phyloP scores from a whole-genome alignment of 2,113 vertebrate genomes.

The Chamaea fasciata region DNA sequence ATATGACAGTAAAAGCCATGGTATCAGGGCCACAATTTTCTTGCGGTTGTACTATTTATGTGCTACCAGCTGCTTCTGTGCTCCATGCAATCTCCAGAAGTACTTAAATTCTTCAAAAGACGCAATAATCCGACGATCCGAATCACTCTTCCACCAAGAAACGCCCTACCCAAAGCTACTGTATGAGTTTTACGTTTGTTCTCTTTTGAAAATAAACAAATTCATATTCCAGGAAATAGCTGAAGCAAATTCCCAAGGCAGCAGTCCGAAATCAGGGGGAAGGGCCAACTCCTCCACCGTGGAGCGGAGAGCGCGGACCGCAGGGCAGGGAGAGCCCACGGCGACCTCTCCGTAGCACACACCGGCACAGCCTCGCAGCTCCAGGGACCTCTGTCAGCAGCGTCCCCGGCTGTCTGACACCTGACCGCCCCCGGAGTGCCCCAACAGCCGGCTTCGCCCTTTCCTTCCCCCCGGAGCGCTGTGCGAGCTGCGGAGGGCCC shows the following conservation, averaged over 20 bases:
- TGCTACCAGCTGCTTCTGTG: neutral
- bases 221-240: constrained; percentile 49
- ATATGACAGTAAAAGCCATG: neutral
- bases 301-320: rapidly evolving
- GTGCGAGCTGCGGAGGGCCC: no score
- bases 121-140: neutral
- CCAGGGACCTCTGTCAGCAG: neutral
- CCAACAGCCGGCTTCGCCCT: rapidly evolving
- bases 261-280: neutral
- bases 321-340: neutral
- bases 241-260: constrained; percentile 35
- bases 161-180: neutral
- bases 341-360: rapidly evolving
- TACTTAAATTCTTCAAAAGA: neutral
- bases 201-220: constrained; percentile 55
- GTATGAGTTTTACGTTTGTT: constrained; percentile 5
- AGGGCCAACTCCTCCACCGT: neutral
- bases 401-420: rapidly evolving
- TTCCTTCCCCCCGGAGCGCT: neutral
- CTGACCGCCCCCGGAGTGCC: rapidly evolving
- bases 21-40: neutral
- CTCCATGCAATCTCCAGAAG: neutral
- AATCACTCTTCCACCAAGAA: neutral
- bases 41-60: neutral
- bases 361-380: neutral